A percentile compares a stretch with the other conserved stretches of the same genome.
Evolutionary conservation across 2,888 invertebrate species (phyloP).

Genomic region (Magallana nippona): DNA sequence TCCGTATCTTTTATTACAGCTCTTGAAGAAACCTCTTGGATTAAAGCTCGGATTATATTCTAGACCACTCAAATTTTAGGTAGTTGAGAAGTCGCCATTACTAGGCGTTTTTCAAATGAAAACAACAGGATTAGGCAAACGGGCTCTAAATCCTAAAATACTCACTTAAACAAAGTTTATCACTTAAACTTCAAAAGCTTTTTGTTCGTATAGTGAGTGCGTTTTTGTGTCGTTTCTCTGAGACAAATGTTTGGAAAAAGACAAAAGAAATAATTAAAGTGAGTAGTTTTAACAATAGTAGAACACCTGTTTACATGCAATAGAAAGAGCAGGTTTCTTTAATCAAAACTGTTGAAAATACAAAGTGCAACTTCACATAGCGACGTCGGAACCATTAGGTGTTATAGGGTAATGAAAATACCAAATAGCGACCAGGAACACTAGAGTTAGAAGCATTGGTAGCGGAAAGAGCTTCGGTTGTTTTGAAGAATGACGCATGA

Average conservation of each 20-base stretch:
- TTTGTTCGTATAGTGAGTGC: not conserved
- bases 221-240: not conserved
- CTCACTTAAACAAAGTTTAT: slow-evolving; percentile 12
- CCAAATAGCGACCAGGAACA: not conserved
- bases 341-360: slow-evolving; percentile 17
- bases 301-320: slow-evolving; percentile 32
- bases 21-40: no score
- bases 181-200: slow-evolving; percentile 27
- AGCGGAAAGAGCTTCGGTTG: no score
- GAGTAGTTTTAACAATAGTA: slow-evolving; percentile 18
- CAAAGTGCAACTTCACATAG: slow-evolving; percentile 20
- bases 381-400: slow-evolving; percentile 12
- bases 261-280: slow-evolving; percentile 14
- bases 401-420: not conserved
- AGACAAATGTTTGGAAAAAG: not conserved
- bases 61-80: no score
- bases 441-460: no score
- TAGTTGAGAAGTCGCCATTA: not conserved
- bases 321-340: slow-evolving; percentile 27
- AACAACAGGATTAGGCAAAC: not conserved
- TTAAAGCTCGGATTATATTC: no score
- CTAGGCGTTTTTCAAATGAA: not conserved
- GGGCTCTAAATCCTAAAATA: slow-evolving; percentile 9
- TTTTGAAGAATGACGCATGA: no score
- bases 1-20: no score